Evolutionary conservation across 2,797 vertebrate species (phyloP), one percentile per base, ranked within the genome.

Genomic region (Glyptemys insculpta): DNA sequence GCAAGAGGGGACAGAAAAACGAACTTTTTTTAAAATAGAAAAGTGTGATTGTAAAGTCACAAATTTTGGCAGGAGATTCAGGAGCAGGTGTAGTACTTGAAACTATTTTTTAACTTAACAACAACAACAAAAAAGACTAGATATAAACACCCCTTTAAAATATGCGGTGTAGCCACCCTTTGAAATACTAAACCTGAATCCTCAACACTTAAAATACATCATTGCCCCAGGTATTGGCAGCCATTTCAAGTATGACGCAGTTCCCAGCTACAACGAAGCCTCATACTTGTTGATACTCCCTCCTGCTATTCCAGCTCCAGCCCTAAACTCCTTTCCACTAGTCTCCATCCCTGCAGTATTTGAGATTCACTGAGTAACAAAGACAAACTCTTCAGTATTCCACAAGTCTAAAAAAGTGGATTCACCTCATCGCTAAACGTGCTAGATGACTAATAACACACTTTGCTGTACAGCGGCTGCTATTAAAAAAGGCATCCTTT

Each of bases 361-460:
- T 65, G 50, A 94, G 83, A 90, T 83, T 89, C 91, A 85, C 82
- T 88, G 87, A 95, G 86, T 93, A 85, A 94, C 94, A 47, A 94
- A 92, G 65, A 74, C 85, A 87, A 95, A 94, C 90, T 94, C 76
- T 83, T 68, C 81, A 93, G 84, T 62, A 87, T 12, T 41, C 29
- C 90, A 81, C 6, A 86, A 91, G 95, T 91, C 81, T 94, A 94
- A 94, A 86, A 96, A 85, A 94, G 19, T 12, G 56, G 94, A 86
- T 96, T 95, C 94, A 95, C 91, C 84, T 92, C 87, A 90, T 85
- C 76, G 86, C 68, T 95, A 95, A 74, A 94, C 31, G 78, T 92
- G 83, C 89, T 94, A 79, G 82, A 72, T 96, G 83, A 93, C 88
- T 95, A 95, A 97, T 89, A 97, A 91, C 81, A 92, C 82, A 92